Evolutionary conservation across 1,140 invertebrate species (phyloP).

Genomic region (Lordiphosa stackelbergi): DNA sequence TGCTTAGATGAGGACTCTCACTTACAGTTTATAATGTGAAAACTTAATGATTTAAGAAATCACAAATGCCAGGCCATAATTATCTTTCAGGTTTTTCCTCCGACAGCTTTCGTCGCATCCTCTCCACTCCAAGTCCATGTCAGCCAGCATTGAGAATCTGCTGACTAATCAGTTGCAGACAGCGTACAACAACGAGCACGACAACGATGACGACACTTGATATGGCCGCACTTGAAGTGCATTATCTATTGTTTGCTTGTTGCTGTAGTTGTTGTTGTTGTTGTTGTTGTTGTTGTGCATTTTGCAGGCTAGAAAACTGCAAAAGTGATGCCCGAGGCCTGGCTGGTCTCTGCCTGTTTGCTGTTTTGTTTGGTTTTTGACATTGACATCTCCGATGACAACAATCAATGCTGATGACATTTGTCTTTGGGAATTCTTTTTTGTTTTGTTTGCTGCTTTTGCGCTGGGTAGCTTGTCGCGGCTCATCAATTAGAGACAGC

Average conservation of each 20-base stretch:
- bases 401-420: slow-evolving; percentile 31
- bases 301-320: slow-evolving; percentile 32
- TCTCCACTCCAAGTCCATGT: too few species aligned
- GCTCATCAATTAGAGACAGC: too few species aligned
- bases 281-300: slow-evolving; percentile 22
- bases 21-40: too few species aligned
- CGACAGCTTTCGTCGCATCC: too few species aligned
- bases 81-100: too few species aligned
- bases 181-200: slow-evolving; percentile 28
- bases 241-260: slow-evolving; percentile 40
- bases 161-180: slow-evolving; percentile 61
- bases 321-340: slow-evolving; percentile 10
- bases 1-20: too few species aligned
- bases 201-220: slow-evolving; percentile 45
- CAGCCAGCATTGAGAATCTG: slow-evolving; percentile 36
- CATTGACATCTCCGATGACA: slow-evolving; percentile 35
- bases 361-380: slow-evolving; percentile 8
- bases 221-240: slow-evolving; percentile 53
- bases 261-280: slow-evolving; percentile 6
- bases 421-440: slow-evolving; percentile 12
- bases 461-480: too few species aligned
- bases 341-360: background rate
- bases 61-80: too few species aligned
- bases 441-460: background rate
- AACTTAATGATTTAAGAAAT: too few species aligned